phyloP scores from a whole-genome alignment of 2,797 vertebrate genomes.

The Peromyscus nudipes region DNA sequence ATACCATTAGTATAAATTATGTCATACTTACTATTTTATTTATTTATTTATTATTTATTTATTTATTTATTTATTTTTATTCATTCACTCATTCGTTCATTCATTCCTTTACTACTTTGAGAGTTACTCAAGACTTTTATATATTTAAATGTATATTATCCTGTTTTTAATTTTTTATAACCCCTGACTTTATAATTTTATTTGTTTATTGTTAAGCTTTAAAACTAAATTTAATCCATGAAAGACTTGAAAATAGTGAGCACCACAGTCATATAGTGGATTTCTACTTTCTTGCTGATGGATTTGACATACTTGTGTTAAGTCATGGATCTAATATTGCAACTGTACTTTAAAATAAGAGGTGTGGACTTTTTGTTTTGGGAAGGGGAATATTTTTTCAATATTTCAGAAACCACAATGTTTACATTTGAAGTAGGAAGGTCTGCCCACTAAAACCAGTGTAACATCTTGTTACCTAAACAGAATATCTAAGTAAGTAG shows the following conservation, averaged over 20 bases:
- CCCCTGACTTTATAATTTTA: not conserved
- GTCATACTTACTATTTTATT: not conserved
- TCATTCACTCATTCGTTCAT: not conserved
- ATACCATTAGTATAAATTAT: not conserved
- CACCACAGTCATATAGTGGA: not conserved
- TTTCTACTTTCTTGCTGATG: not conserved
- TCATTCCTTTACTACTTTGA: not conserved
- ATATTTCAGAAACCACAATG: not conserved
- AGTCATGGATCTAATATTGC: slow-evolving; percentile 1
- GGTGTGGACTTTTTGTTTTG: not conserved
- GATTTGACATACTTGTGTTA: slow-evolving; percentile 15
- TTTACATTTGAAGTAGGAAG: not conserved
- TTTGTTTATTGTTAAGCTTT: not conserved
- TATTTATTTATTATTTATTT: too few species aligned
- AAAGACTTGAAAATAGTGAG: not conserved
- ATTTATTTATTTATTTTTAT: not conserved
- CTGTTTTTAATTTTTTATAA: not conserved
- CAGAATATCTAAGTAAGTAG: not conserved
- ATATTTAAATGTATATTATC: slow-evolving; percentile 12
- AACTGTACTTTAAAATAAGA: slow-evolving; percentile 35
- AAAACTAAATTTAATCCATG: not conserved
- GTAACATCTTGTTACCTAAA: not conserved
- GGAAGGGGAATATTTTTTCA: not conserved
- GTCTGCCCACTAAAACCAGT: not conserved
- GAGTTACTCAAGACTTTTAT: not conserved